phyloP scores from a whole-genome alignment of 2,888 invertebrate species.

The Palloptera scutellata region DNA sequence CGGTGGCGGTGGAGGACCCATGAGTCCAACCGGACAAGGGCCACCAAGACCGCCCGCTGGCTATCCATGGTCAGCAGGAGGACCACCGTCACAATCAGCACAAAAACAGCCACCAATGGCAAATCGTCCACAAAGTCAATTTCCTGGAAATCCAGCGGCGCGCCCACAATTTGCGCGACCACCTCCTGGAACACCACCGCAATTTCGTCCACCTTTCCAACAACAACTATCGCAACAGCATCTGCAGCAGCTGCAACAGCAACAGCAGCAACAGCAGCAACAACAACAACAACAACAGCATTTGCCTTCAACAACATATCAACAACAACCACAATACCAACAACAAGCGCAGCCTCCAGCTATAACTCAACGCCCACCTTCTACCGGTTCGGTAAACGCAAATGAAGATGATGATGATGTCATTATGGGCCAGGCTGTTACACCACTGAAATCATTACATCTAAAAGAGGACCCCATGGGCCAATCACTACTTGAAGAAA shows the following conservation, averaged over 20 bases:
- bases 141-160: slow-evolving; percentile 43
- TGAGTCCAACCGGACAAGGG: slow-evolving; percentile 58
- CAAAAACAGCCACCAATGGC: slow-evolving; percentile 43
- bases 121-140: slow-evolving; percentile 48
- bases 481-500: slow-evolving; percentile 50
- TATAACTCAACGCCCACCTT: slow-evolving; percentile 35
- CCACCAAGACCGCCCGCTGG: slow-evolving; percentile 54
- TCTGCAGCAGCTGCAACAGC: slow-evolving; percentile 40
- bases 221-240: slow-evolving; percentile 52
- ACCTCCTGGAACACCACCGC: slow-evolving; percentile 39
- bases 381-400: slow-evolving; percentile 43
- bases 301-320: slow-evolving; percentile 47
- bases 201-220: slow-evolving; percentile 28
- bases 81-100: slow-evolving; percentile 38
- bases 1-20: slow-evolving; percentile 45
- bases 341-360: slow-evolving; percentile 41
- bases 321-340: slow-evolving; percentile 45
- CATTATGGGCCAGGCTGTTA: slow-evolving; percentile 61
- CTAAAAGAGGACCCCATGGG: slow-evolving; percentile 53
- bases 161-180: slow-evolving; percentile 45
- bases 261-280: slow-evolving; percentile 45
- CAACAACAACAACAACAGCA: slow-evolving; percentile 44
- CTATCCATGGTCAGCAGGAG: slow-evolving; percentile 50
- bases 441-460: slow-evolving; percentile 54
- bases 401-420: slow-evolving; percentile 64